Percentiles rank a stretch among this genome's conserved stretches.
These are phyloP conservation scores for Eupristina koningsbergeri DNA, from an alignment of 1,140 invertebrate genomes.

Conservation along the genomic window DNA sequence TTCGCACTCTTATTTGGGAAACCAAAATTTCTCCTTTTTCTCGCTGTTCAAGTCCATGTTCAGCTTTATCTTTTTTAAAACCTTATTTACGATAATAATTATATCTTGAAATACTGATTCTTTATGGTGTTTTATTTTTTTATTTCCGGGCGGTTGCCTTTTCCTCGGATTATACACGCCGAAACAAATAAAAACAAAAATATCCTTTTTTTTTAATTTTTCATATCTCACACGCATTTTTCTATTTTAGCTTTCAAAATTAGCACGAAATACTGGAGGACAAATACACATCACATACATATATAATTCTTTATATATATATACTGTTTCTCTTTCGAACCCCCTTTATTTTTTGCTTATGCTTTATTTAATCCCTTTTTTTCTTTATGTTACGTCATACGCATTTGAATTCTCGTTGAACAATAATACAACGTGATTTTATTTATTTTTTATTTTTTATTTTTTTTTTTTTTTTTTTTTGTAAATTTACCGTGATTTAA, in stretches of 20 bases:
- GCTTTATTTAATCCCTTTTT: slow-evolving; percentile 6
- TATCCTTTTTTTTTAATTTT: neutral
- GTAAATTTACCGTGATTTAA: neutral
- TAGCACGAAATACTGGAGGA: neutral
- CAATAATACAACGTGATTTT: neutral
- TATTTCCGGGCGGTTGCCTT: slow-evolving; percentile 62
- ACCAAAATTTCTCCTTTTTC: slow-evolving; percentile 23
- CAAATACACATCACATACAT: neutral
- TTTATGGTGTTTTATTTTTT: slow-evolving; percentile 58
- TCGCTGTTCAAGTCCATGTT: neutral
- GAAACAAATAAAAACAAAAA: slow-evolving; percentile 35
- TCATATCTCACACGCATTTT: slow-evolving; percentile 3
- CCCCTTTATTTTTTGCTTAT: neutral
- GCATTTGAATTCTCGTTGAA: slow-evolving; percentile 6
- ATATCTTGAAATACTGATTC: slow-evolving; percentile 70
- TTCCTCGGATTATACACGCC: slow-evolving; percentile 54
- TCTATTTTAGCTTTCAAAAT: neutral
- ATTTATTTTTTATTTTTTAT: neutral
- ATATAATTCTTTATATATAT: neutral
- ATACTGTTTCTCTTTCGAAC: neutral
- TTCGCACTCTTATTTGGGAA: slow-evolving; percentile 16
- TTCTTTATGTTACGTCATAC: slow-evolving; percentile 14
- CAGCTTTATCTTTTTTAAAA: slow-evolving; percentile 47
- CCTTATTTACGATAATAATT: slow-evolving; percentile 55
- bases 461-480: neutral